These are phyloP conservation scores for Bradypodion ventrale DNA, from an alignment of 2,797 vertebrate genomes.

Conservation along the genomic window DNA sequence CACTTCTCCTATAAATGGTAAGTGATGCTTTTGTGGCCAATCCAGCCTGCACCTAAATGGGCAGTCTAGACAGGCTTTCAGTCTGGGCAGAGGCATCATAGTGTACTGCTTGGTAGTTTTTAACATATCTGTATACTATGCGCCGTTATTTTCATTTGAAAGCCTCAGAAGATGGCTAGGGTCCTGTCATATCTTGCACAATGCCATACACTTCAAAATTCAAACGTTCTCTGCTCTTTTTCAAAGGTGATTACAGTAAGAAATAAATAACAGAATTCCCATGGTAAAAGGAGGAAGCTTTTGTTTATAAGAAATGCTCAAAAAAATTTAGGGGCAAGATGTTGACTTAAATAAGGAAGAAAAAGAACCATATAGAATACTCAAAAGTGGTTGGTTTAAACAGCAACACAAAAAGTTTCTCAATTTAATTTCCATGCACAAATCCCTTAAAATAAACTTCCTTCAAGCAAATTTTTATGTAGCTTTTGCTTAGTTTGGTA, in stretches of 20 bases:
- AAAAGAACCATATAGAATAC: background rate
- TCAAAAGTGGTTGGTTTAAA: background rate
- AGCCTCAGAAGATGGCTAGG: background rate
- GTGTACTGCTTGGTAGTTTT: background rate
- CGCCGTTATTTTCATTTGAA: background rate
- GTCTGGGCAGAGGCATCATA: background rate
- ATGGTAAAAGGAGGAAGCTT: background rate
- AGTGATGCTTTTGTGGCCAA: too few relatives aligned
- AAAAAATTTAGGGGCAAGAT: background rate
- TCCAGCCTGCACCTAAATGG: too few relatives aligned
- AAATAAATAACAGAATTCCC: background rate
- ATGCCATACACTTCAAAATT: background rate
- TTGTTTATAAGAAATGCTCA: background rate
- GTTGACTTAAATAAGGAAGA: background rate
- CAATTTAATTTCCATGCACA: background rate
- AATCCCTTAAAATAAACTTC: background rate
- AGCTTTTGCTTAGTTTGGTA: background rate
- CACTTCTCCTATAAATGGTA: too few relatives aligned
- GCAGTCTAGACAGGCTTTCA: too few relatives aligned
- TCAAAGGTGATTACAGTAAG: background rate
- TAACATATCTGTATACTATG: background rate
- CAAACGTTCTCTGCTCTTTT: background rate
- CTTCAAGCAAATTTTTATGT: background rate
- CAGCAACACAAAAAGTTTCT: background rate
- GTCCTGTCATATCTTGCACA: background rate